phyloP scores from a whole-genome alignment of 2,888 invertebrate species.

The Thumatha senex region DNA sequence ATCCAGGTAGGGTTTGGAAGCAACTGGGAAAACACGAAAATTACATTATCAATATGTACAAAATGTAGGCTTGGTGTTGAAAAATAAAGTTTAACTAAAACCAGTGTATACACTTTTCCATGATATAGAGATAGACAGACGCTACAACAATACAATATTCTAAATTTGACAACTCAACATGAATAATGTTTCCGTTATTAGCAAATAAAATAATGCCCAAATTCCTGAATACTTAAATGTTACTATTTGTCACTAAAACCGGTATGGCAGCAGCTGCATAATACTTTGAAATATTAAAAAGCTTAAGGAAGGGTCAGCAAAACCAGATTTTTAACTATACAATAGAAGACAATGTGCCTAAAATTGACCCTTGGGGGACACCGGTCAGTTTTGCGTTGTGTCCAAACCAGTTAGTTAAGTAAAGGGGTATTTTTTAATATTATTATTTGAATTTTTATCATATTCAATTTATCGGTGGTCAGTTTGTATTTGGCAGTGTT shows the following conservation, averaged over 20 bases:
- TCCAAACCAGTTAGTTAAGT: constrained; percentile 65
- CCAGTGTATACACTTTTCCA: too few relatives aligned
- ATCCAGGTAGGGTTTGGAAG: too few relatives aligned
- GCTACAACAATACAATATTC: too few relatives aligned
- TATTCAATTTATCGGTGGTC: constrained; percentile 57
- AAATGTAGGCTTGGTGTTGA: too few relatives aligned
- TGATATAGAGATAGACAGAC: too few relatives aligned
- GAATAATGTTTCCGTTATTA: constrained; percentile 13
- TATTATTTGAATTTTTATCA: constrained; percentile 52
- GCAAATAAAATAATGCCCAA: constrained; percentile 7
- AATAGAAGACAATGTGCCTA: constrained; percentile 64
- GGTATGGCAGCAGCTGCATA: constrained; percentile 67
- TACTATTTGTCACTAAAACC: constrained; percentile 51
- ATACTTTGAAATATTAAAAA: constrained; percentile 52
- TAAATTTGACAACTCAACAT: background rate
- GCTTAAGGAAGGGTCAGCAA: constrained; percentile 77
- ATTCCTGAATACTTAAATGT: constrained; percentile 38
- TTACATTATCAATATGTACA: too few relatives aligned
- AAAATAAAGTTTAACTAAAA: too few relatives aligned
- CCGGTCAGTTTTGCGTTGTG: constrained; percentile 69
- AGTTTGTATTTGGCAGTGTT: constrained; percentile 60
- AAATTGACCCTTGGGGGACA: constrained; percentile 74
- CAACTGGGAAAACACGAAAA: too few relatives aligned
- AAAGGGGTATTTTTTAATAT: constrained; percentile 60
- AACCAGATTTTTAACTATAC: constrained; percentile 79